Evolutionary conservation across 64 coral and sea anemone species (phyloP).

Genomic region (Pocillopora verrucosa): DNA sequence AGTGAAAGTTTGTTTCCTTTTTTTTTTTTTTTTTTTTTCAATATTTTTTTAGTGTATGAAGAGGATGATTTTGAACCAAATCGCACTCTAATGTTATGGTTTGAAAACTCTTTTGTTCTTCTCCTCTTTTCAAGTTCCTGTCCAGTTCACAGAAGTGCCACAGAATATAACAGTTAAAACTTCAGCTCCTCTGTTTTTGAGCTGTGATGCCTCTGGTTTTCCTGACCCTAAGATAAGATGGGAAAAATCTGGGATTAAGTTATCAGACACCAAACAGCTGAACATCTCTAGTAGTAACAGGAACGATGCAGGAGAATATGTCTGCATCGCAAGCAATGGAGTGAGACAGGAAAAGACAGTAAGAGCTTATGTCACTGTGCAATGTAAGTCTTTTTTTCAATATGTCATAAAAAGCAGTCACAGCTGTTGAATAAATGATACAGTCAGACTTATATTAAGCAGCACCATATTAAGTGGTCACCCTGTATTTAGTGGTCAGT

Average conservation of each 20-base stretch:
- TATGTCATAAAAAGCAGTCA: too few species aligned
- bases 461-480: too few species aligned
- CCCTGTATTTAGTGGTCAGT: too few species aligned
- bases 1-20: too few species aligned
- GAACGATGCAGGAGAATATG: not conserved
- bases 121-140: too few species aligned
- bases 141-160: too few species aligned
- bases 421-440: too few species aligned
- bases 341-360: not conserved
- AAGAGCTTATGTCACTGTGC: not conserved
- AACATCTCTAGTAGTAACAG: not conserved
- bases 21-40: too few species aligned
- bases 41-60: too few species aligned
- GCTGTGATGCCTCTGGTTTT: not conserved
- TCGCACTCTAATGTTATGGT: not conserved
- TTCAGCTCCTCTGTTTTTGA: not conserved
- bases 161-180: conserved; percentile 11
- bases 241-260: not conserved
- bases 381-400: conserved; percentile 15
- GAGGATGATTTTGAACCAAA: not conserved
- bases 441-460: rapidly evolving
- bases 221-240: not conserved
- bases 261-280: too few species aligned
- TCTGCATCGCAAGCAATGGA: not conserved
- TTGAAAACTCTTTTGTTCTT: too few species aligned